A percentile compares a stretch with the other conserved stretches of the same genome.
Evolutionary conservation across 2,113 vertebrate species (phyloP).

Genomic region (Thalassoma bifasciatum): DNA sequence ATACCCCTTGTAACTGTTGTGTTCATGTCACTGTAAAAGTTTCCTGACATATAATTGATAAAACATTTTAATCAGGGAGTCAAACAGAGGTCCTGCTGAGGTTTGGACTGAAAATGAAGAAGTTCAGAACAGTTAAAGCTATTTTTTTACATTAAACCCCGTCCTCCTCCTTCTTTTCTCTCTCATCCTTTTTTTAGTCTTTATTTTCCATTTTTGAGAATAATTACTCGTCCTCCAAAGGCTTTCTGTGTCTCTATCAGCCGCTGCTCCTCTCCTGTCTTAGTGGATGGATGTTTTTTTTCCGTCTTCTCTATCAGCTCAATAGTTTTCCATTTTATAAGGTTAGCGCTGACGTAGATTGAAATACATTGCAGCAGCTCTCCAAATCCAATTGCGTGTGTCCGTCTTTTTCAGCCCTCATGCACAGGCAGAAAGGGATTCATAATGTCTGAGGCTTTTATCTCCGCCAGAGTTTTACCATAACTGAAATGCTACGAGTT

Average conservation of each 20-base stretch:
- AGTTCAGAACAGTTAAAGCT: background rate
- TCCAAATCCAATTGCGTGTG: slow-evolving; percentile 62
- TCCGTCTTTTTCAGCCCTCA: slow-evolving; percentile 47
- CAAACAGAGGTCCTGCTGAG: background rate
- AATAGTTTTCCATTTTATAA: slow-evolving; percentile 58
- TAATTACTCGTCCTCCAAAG: slow-evolving; percentile 20
- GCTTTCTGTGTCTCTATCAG: slow-evolving; percentile 21
- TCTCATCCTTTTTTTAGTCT: background rate
- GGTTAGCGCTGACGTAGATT: slow-evolving; percentile 50
- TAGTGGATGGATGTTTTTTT: slow-evolving; percentile 4
- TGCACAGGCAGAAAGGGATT: slow-evolving; percentile 39
- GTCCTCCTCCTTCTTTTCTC: background rate
- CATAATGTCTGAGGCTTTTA: slow-evolving; percentile 50
- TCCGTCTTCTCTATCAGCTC: slow-evolving; percentile 36
- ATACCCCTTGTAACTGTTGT: background rate
- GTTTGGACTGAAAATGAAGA: background rate
- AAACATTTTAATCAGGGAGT: background rate
- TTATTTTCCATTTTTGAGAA: slow-evolving; percentile 35
- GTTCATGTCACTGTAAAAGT: background rate
- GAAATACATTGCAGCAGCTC: slow-evolving; percentile 59
- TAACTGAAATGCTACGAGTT: slow-evolving; percentile 44
- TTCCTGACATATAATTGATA: background rate
- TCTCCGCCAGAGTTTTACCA: slow-evolving; percentile 39
- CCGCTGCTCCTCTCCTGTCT: slow-evolving; percentile 5
- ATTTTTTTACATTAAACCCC: background rate